These are phyloP conservation scores for Drosophila multiciliata DNA, from an alignment of 2,888 invertebrate genomes.

Conservation along the genomic window DNA sequence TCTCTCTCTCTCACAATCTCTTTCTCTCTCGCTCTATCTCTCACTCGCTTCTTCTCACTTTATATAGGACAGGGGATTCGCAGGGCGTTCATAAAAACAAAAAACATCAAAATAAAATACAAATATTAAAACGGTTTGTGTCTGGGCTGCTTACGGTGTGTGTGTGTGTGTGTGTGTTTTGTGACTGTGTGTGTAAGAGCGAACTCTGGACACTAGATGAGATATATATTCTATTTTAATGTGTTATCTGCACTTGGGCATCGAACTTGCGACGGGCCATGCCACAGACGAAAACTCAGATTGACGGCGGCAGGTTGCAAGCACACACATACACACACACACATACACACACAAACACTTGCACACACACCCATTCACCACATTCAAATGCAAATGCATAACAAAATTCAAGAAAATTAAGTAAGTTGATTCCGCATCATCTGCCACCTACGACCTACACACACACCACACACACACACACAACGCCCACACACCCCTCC, in stretches of 20 bases:
- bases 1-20: not conserved
- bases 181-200: conserved; percentile 40
- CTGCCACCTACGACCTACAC: conserved; percentile 54
- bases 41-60: not conserved
- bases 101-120: not conserved
- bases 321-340: not conserved
- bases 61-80: conserved; percentile 41
- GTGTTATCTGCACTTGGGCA: conserved; percentile 77
- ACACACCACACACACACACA: conserved; percentile 14
- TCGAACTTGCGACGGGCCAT: conserved; percentile 65
- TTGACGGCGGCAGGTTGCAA: conserved; percentile 37
- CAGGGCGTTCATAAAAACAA: conserved; percentile 52
- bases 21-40: not conserved
- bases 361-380: not conserved
- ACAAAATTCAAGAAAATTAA: conserved; percentile 15
- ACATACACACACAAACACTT: not conserved
- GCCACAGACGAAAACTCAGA: conserved; percentile 40
- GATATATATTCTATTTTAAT: conserved; percentile 66
- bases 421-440: conserved; percentile 62
- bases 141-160: conserved; percentile 41
- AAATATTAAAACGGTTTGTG: conserved; percentile 53
- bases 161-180: conserved; percentile 13
- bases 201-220: conserved; percentile 67
- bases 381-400: conserved; percentile 25
- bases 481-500: not conserved